Evolutionary conservation across 2,113 vertebrate genomes (phyloP).

Genomic region (Lucifuga dentata): DNA sequence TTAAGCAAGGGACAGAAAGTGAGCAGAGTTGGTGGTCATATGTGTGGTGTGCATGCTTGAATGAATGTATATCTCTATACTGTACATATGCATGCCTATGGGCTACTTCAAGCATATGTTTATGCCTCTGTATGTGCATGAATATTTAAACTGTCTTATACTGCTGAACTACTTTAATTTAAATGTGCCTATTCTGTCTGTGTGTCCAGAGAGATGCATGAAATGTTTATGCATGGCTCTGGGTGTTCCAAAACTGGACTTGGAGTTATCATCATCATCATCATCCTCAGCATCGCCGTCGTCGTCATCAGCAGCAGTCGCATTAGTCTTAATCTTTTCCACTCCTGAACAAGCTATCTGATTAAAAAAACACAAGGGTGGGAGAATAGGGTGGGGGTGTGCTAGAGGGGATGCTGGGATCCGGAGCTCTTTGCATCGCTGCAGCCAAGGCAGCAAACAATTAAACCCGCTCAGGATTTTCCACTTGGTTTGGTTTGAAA

Average conservation of each 20-base stretch:
- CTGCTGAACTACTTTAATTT: not conserved
- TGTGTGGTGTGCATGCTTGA: constrained; percentile 1
- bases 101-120: not conserved
- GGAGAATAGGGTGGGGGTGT: constrained; percentile 12
- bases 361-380: constrained; percentile 71
- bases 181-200: not conserved
- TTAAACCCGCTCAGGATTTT: constrained; percentile 75
- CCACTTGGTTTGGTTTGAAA: constrained; percentile 76
- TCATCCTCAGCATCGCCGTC: constrained; percentile 38
- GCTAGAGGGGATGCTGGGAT: constrained; percentile 51
- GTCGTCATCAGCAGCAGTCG: constrained; percentile 34
- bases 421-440: constrained; percentile 61
- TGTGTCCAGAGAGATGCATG: not conserved
- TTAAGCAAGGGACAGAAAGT: constrained; percentile 22
- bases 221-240: constrained; percentile 1
- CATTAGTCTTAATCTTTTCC: constrained; percentile 69
- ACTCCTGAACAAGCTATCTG: constrained; percentile 75
- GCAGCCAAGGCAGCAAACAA: constrained; percentile 70
- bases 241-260: constrained; percentile 59
- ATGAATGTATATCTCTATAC: not conserved
- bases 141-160: not conserved
- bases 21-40: not conserved
- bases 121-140: constrained; percentile 5
- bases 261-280: constrained; percentile 60
- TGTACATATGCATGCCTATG: constrained; percentile 4